Evolutionary conservation across 2,113 vertebrate species (phyloP).

Genomic region (Sitta europaea): DNA sequence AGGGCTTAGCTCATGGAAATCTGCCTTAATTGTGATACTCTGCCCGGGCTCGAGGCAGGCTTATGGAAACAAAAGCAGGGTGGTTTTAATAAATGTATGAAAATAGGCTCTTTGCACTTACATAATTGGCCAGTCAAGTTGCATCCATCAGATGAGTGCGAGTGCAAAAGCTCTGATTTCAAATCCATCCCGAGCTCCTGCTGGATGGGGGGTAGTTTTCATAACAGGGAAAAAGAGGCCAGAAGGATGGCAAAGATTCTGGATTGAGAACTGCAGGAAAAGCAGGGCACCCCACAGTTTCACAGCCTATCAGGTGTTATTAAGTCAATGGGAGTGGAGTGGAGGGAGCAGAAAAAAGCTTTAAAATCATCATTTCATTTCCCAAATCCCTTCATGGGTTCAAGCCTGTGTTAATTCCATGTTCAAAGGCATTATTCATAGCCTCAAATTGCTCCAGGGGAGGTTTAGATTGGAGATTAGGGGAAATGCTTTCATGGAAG

Average conservation of each 20-base stretch:
- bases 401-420: neutral
- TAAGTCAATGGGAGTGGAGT: fast-evolving
- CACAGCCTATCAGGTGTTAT: neutral
- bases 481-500: neutral
- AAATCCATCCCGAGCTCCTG: neutral
- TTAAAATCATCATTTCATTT: neutral
- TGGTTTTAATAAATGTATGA: neutral
- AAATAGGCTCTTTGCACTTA: neutral
- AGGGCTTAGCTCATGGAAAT: neutral
- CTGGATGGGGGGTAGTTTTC: neutral
- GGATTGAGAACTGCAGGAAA: neutral
- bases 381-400: neutral
- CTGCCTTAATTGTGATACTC: neutral
- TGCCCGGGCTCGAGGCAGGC: neutral
- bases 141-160: neutral
- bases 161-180: neutral
- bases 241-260: neutral
- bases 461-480: neutral
- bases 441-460: neutral
- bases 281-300: neutral
- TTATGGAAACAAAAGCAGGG: neutral
- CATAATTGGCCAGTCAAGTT: neutral
- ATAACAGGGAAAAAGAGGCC: neutral
- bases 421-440: neutral
- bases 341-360: neutral